Evolutionary conservation across 2,888 invertebrate species (phyloP).

Genomic region (Drosophila nr. perissopoda): DNA sequence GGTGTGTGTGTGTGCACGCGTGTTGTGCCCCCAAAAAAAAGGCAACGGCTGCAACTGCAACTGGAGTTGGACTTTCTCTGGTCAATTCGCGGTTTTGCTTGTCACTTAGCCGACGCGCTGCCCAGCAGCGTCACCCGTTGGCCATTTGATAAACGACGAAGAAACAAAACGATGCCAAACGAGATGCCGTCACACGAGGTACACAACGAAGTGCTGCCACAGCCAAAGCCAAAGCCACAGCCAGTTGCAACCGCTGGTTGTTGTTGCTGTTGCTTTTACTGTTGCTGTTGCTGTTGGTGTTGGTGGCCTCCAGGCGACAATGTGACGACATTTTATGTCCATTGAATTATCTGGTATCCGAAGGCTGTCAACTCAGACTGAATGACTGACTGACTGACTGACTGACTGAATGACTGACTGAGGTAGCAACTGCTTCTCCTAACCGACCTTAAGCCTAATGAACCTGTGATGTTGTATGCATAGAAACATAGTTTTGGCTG

Average conservation of each 20-base stretch:
- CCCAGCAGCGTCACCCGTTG: slow-evolving; percentile 67
- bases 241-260: slow-evolving; percentile 2
- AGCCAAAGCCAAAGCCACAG: slow-evolving; percentile 4
- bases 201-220: slow-evolving; percentile 45
- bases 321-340: slow-evolving; percentile 75
- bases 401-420: slow-evolving; percentile 2
- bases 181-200: slow-evolving; percentile 54
- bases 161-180: slow-evolving; percentile 68
- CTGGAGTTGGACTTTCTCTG: slow-evolving; percentile 78
- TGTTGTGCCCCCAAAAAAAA: slow-evolving; percentile 48
- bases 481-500: not conserved
- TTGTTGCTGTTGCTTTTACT: slow-evolving; percentile 8
- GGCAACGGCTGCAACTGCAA: slow-evolving; percentile 55
- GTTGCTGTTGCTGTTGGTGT: slow-evolving; percentile 1
- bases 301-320: slow-evolving; percentile 65
- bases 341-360: slow-evolving; percentile 50
- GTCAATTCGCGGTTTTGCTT: slow-evolving; percentile 84
- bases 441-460: slow-evolving; percentile 25
- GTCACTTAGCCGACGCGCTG: slow-evolving; percentile 81
- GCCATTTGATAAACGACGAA: slow-evolving; percentile 80
- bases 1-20: slow-evolving; percentile 27
- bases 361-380: slow-evolving; percentile 29
- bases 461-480: slow-evolving; percentile 21
- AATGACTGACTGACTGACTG: slow-evolving; percentile 20
- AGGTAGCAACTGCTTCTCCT: not conserved